Evolutionary conservation across 2,113 vertebrate species (phyloP).

Genomic region (Aptenodytes patagonicus): DNA sequence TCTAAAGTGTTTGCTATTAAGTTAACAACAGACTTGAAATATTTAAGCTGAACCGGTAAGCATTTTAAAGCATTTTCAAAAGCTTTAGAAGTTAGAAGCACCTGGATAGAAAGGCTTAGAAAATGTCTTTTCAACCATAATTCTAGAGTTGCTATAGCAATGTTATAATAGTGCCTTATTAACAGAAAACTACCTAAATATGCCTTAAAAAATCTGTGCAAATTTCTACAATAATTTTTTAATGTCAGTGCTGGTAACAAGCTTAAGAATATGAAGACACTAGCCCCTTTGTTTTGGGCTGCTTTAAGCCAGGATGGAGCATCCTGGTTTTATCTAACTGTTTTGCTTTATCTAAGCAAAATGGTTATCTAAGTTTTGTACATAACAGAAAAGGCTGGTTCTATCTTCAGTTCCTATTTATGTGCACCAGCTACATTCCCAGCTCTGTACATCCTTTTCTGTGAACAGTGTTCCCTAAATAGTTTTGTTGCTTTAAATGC

Average conservation of each 20-base stretch:
- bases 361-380: not conserved
- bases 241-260: not conserved
- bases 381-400: not conserved
- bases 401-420: not conserved
- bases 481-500: not conserved
- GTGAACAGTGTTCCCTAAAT: not conserved
- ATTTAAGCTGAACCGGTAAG: not conserved
- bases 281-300: not conserved
- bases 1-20: not conserved
- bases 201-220: constrained; percentile 1
- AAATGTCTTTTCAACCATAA: not conserved
- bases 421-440: not conserved
- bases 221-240: constrained; percentile 17
- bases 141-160: constrained; percentile 51
- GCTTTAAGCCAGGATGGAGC: not conserved
- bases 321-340: not conserved
- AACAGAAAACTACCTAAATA: constrained; percentile 36
- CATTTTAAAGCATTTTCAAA: not conserved
- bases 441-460: not conserved
- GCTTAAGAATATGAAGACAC: not conserved
- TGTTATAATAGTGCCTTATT: constrained; percentile 36
- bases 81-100: constrained; percentile 13
- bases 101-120: not conserved
- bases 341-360: not conserved
- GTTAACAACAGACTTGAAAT: not conserved